A percentile compares a stretch with the other conserved stretches of the same genome.
These are phyloP conservation scores for Drosophila paramelanica DNA, from an alignment of 2,888 invertebrate species.

Conservation along the genomic window DNA sequence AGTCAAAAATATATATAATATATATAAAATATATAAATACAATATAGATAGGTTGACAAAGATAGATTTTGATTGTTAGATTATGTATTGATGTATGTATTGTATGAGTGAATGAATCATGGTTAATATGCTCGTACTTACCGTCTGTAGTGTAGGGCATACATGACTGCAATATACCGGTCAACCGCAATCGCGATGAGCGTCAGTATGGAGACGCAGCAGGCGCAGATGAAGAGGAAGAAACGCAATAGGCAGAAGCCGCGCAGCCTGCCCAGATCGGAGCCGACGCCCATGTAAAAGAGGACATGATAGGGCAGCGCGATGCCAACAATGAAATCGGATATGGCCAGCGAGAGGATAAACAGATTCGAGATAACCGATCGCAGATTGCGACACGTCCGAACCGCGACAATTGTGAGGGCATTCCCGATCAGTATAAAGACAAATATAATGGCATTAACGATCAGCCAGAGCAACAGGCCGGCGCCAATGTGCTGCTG, in stretches of 20 bases:
- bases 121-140: constrained; percentile 52
- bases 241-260: constrained; percentile 90
- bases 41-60: too few relatives aligned
- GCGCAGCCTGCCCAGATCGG: constrained; percentile 87
- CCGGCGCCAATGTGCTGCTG: constrained; percentile 31
- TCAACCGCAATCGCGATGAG: constrained; percentile 92
- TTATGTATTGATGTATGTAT: too few relatives aligned
- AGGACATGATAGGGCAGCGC: constrained; percentile 92
- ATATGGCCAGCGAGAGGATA: constrained; percentile 91
- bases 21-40: too few relatives aligned
- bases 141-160: constrained; percentile 91
- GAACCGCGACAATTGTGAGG: constrained; percentile 90
- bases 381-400: constrained; percentile 89
- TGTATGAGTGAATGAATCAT: too few relatives aligned
- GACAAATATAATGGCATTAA: constrained; percentile 88
- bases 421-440: constrained; percentile 90
- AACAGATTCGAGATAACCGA: constrained; percentile 91
- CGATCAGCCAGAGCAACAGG: constrained; percentile 87
- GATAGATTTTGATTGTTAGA: too few relatives aligned
- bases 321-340: constrained; percentile 91
- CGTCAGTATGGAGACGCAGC: constrained; percentile 92
- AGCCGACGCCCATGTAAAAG: constrained; percentile 89
- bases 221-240: constrained; percentile 90
- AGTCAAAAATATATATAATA: too few relatives aligned
- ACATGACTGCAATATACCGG: constrained; percentile 91